Conservation (phyloP, 1,140 invertebrate genomes). For the Hylaeus anthracinus region DNA sequence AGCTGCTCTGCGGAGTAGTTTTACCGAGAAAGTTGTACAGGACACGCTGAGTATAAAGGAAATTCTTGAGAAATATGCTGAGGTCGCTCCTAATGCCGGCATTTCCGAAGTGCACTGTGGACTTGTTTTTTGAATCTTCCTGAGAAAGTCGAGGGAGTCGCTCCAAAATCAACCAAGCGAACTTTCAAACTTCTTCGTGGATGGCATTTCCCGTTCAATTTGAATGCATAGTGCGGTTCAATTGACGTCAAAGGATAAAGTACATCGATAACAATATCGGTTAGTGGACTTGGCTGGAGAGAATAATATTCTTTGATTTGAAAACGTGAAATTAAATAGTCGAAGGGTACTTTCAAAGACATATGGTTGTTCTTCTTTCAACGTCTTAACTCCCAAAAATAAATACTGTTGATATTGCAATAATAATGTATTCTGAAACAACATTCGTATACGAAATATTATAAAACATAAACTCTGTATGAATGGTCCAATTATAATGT, state of each 20-base stretch:
- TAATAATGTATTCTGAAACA: too few relatives aligned
- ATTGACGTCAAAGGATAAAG: not conserved
- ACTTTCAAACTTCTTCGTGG: not conserved
- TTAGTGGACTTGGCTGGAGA: too few relatives aligned
- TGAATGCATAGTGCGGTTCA: not conserved
- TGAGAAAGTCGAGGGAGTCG: not conserved
- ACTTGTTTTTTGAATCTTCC: not conserved
- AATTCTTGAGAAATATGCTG: slow-evolving; percentile 18
- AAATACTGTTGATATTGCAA: too few relatives aligned
- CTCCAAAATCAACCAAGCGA: not conserved
- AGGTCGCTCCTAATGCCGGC: slow-evolving; percentile 11
- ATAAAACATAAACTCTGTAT: too few relatives aligned
- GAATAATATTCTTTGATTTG: too few relatives aligned
- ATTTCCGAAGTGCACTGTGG: slow-evolving; percentile 4
- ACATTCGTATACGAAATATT: too few relatives aligned
- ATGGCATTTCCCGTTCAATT: not conserved
- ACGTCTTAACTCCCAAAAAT: too few relatives aligned
- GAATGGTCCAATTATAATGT: too few relatives aligned
- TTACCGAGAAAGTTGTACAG: not conserved
- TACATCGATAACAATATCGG: too few relatives aligned
- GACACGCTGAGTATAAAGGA: not conserved
- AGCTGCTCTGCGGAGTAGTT: not conserved
- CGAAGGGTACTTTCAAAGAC: too few relatives aligned
- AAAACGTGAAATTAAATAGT: too few relatives aligned
- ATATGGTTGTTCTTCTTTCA: too few relatives aligned